Percentiles rank a stretch among this genome's conserved stretches.
phyloP scores from a whole-genome alignment of 2,797 vertebrate species.

The Poeciliopsis turneri region DNA sequence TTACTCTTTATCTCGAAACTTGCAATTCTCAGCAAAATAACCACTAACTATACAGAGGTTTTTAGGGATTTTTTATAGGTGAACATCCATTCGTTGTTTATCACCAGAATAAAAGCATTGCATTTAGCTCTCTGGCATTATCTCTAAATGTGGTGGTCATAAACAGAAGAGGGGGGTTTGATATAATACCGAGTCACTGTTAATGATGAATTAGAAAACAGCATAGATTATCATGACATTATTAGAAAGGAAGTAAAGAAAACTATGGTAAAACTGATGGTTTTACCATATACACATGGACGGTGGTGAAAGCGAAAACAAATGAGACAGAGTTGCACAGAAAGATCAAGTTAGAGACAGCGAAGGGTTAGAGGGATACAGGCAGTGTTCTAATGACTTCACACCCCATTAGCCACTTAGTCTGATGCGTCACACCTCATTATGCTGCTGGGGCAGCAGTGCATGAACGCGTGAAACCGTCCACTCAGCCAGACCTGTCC shows the following conservation, averaged over 20 bases:
- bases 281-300: too few species aligned
- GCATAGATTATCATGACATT: slow-evolving; percentile 2
- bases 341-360: slow-evolving; percentile 71
- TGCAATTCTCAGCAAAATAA: slow-evolving; percentile 3
- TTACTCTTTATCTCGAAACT: background rate
- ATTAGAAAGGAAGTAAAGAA: slow-evolving; percentile 3
- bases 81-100: slow-evolving; percentile 21
- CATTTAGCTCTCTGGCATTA: slow-evolving; percentile 7
- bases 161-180: slow-evolving; percentile 12
- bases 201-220: slow-evolving; percentile 13
- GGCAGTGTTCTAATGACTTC: slow-evolving; percentile 83
- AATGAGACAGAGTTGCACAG: slow-evolving; percentile 66
- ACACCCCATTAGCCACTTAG: slow-evolving; percentile 84
- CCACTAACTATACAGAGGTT: slow-evolving; percentile 9
- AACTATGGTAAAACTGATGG: background rate
- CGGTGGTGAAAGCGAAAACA: slow-evolving; percentile 50
- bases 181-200: slow-evolving; percentile 5
- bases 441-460: slow-evolving; percentile 79
- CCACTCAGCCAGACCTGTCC: slow-evolving; percentile 83
- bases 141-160: background rate
- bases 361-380: slow-evolving; percentile 69
- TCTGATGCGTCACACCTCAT: slow-evolving; percentile 84
- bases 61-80: slow-evolving; percentile 2
- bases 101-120: slow-evolving; percentile 15
- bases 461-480: slow-evolving; percentile 82